phyloP scores from a whole-genome alignment of 2,888 invertebrate genomes.

The Mongoloraphidia duomilia region DNA sequence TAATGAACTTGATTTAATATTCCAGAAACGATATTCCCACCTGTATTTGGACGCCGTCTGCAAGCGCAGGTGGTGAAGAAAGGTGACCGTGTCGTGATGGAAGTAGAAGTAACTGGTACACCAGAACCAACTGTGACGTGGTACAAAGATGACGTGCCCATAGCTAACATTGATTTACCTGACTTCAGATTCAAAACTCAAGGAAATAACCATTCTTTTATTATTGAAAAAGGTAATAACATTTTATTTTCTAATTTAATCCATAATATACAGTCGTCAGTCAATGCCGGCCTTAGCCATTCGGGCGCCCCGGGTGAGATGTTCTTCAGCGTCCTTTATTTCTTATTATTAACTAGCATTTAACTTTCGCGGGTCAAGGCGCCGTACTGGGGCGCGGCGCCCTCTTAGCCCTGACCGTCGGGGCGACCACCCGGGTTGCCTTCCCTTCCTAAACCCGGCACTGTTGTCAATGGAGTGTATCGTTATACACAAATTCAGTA shows the following conservation, averaged over 20 bases:
- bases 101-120: slow-evolving; percentile 64
- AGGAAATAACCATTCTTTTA: slow-evolving; percentile 51
- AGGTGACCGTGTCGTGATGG: slow-evolving; percentile 56
- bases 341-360: no score
- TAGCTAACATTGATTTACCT: slow-evolving; percentile 37
- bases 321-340: no score
- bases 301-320: no score
- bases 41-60: slow-evolving; percentile 62
- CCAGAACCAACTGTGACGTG: slow-evolving; percentile 60
- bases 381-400: no score
- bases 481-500: no score
- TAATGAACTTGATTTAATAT: slow-evolving; percentile 7
- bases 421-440: no score
- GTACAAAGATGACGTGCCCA: slow-evolving; percentile 54
- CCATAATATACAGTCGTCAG: neutral
- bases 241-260: no score
- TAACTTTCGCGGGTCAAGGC: no score
- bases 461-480: no score
- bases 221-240: slow-evolving; percentile 52
- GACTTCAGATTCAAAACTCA: slow-evolving; percentile 41
- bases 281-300: no score
- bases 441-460: no score
- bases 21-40: slow-evolving; percentile 64
- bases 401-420: no score
- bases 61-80: slow-evolving; percentile 60